Base-by-base conservation (phyloP, 2,113 vertebrate genomes). In the Perccottus glenii region DNA sequence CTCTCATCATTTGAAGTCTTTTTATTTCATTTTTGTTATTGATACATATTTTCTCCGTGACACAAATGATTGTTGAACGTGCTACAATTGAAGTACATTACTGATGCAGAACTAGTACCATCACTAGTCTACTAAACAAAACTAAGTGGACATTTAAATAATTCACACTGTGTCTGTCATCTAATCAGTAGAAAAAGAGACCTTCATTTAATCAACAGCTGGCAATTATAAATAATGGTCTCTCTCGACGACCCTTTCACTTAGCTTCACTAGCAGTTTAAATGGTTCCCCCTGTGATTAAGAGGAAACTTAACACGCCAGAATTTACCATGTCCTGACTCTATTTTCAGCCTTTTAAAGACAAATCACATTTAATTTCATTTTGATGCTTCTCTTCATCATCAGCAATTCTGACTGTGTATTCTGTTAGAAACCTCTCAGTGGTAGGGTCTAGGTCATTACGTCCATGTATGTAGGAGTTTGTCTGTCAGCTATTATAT, bases 371-470 rank as follows among this genome's bases (percentile, higher is more conserved):
- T 75, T 61, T 64, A 70, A 78, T 63, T 48, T 64, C 73, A 67
- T 27, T 27, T 57, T 79, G 67, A 53, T 67, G 65, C 2, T 73
- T 61, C 55, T 66, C 77, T 78, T 77, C 69, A 77, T 74, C 55
- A 82, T 82, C 64, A 78, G 73, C 65, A 36, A 55, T 55, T 55
- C 33, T 38, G 6, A 15, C 35, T 33, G 52, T 36, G 35, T 55
- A 55, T 32, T 27, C 4, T 7, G 12, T 11, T 27, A 27, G 19
- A 27, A 27, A 27, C 11, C 71, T 56, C 72, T 77, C 72, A 85
- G 63, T 65, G n/a, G 55, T 72, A 70, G 35, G 64, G 44, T 49
- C 38, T 61, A 65, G 75, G 59, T 78, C 68, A 86, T 88, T 89
- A 88, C 60, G 75, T 79, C 63, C 32, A 44, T 43, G 44, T 67